These are phyloP conservation scores for Genyomyrus donnyi DNA, from an alignment of 2,113 vertebrate species.

Conservation along the genomic window DNA sequence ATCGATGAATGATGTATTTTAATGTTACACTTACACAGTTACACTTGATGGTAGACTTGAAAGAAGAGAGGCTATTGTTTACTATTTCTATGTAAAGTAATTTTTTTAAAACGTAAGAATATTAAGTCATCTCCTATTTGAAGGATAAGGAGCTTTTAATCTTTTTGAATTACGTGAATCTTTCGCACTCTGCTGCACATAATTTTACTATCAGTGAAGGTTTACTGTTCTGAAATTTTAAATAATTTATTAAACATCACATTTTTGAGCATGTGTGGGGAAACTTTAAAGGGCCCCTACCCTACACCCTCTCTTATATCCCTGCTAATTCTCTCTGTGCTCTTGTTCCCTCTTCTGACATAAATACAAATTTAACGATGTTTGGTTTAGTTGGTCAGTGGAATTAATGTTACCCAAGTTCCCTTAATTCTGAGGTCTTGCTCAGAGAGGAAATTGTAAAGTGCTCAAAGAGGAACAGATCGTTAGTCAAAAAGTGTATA, in stretches of 20 bases:
- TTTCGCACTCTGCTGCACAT: neutral
- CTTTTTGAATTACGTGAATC: neutral
- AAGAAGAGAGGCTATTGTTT: neutral
- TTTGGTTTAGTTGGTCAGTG: neutral
- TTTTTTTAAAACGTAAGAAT: neutral
- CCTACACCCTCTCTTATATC: neutral
- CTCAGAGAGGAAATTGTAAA: neutral
- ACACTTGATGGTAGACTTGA: neutral
- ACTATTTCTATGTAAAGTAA: neutral
- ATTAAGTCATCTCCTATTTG: neutral
- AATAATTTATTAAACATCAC: neutral
- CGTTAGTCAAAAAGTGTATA: neutral
- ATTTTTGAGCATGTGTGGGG: neutral
- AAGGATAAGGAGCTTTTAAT: neutral
- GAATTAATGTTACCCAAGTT: neutral
- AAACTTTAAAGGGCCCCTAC: neutral
- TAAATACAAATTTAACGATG: neutral
- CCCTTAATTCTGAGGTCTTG: neutral
- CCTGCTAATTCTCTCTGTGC: neutral
- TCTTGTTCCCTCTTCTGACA: neutral
- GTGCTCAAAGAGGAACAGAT: neutral
- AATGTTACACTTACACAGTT: too few species aligned
- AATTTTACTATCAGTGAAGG: neutral
- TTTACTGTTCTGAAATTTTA: neutral
- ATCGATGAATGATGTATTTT: neutral